Evolutionary conservation across 2,888 invertebrate species (phyloP), one percentile per base, ranked within the genome.

Genomic region (Rhamphomyia laevipes): DNA sequence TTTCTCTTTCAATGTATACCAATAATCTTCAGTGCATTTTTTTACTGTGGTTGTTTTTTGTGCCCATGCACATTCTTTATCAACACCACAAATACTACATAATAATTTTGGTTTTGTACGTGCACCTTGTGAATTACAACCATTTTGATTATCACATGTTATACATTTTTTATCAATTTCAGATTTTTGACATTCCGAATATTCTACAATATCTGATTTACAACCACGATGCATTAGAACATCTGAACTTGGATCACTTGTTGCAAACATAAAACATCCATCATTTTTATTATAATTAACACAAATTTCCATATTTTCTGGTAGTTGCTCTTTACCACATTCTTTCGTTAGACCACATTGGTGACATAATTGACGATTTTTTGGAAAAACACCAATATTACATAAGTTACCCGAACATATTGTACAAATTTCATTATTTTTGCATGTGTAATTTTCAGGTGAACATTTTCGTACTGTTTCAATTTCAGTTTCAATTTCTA

Each of bases 191-290:
- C 63, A 64, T 15, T 55, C 54, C 9, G 2, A 13, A 7, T 48
- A 49, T 4, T 44, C 45, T 16, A 31, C 45, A 4, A 21, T 15
- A 45, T 61, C 57, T 1, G 63, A 61, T 5, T 51, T 41, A 48
- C 64, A 64, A 21, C 64, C 63, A 4, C 64, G 58, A 30, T 38
- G 45, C 55, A 61, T 58, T 16, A 23, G 33, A 0, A 35, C 15
- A 12, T 27, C 23, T 7, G 9, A 27, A 13, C 33, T 11, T 4
- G 51, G 41, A 0, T 48, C 53, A 33, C 49, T 53, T 1, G 51
- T 47, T 10, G 53, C 57, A 30, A 47, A 54, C 15, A 56, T 56
- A 45, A 57, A 60, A 41, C 63, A 64, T 13, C 55, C 46, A 6
- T 62, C 62, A 2, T 49, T 38, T 6, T 46, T 51, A 2, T 50